Percentiles rank a stretch among this genome's conserved stretches.
Evolutionary conservation across 2,113 vertebrate genomes (phyloP).

Genomic region (Psophia crepitans): DNA sequence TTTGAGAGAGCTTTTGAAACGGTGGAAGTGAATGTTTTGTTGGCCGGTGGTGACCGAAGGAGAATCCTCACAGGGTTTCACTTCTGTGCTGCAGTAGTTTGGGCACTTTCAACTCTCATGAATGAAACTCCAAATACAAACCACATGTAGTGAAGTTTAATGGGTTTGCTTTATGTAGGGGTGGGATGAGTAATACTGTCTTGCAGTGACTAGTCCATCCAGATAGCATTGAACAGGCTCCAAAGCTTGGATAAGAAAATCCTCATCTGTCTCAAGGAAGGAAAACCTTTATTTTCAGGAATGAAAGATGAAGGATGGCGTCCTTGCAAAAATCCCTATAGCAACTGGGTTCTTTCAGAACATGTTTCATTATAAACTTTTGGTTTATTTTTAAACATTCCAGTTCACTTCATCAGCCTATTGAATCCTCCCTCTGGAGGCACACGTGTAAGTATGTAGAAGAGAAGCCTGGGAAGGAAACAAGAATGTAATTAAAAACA

Average conservation of each 20-base stretch:
- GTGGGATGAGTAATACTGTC: conserved; percentile 9
- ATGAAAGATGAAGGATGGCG: neutral
- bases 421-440: conserved; percentile 32
- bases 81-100: neutral
- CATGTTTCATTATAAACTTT: neutral
- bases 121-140: conserved; percentile 47
- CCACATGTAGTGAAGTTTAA: conserved; percentile 32
- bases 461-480: conserved; percentile 63
- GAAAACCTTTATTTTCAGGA: conserved; percentile 27
- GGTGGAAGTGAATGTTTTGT: neutral
- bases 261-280: neutral
- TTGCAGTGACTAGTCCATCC: conserved; percentile 17
- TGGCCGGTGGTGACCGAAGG: neutral
- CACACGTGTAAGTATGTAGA: conserved; percentile 18
- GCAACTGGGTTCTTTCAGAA: conserved; percentile 4
- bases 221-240: neutral
- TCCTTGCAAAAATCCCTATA: conserved; percentile 9
- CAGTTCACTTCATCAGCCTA: conserved; percentile 15
- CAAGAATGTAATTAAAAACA: conserved; percentile 67
- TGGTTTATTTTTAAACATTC: conserved; percentile 55
- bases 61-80: neutral
- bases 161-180: conserved; percentile 4
- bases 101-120: conserved; percentile 4
- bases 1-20: neutral
- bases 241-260: conserved; percentile 31